phyloP scores from a whole-genome alignment of 2,113 vertebrate species.

The Corythaixoides concolor region DNA sequence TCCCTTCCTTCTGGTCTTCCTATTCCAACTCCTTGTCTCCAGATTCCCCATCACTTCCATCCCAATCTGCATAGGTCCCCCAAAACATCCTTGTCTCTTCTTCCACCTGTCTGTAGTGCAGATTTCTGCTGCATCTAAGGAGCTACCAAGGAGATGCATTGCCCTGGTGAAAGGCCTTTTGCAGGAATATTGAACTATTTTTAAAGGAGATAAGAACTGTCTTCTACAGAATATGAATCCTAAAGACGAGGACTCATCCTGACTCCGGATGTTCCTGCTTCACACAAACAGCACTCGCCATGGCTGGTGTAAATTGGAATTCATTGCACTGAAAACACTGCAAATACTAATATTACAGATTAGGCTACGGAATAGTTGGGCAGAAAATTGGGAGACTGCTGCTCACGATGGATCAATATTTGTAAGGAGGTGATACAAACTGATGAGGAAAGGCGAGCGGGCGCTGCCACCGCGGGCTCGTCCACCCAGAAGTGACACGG shows the following conservation, averaged over 20 bases:
- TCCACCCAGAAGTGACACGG: neutral
- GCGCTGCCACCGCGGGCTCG: neutral
- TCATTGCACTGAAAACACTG: neutral
- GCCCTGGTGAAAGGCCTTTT: neutral
- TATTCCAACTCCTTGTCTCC: neutral
- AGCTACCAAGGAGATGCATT: too few species aligned
- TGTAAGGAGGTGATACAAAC: neutral
- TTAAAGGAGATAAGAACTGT: neutral
- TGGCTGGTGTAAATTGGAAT: fast-evolving
- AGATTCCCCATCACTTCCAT: neutral
- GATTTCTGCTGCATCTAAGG: neutral
- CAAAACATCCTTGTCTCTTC: neutral
- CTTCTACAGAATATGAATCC: neutral
- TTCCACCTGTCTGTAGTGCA: fast-evolving
- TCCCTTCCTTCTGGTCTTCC: neutral
- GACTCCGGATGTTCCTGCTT: neutral
- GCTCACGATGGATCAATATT: neutral
- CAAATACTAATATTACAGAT: neutral
- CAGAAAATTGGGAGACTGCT: neutral
- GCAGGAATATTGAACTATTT: neutral
- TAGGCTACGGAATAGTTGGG: neutral
- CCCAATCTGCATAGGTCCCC: neutral
- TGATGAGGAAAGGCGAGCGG: neutral
- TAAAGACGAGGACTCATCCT: neutral
- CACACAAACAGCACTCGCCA: neutral